These are phyloP conservation scores for Druon quercuslanigerum DNA, from an alignment of 1,140 invertebrate genomes.

Conservation along the genomic window DNA sequence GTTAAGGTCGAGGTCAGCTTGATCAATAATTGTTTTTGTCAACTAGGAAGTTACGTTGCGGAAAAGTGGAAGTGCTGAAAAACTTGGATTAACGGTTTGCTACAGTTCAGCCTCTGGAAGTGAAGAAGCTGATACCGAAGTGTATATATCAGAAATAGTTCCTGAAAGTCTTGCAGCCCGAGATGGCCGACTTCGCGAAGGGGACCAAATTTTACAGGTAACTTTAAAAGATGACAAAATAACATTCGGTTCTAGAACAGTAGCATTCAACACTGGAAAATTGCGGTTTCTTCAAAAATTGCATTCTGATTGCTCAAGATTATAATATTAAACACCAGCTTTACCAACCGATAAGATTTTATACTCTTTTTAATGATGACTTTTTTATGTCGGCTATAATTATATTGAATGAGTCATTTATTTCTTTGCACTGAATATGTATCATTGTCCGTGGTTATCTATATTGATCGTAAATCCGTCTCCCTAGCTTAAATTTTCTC, in stretches of 20 bases:
- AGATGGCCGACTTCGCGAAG: slow-evolving; percentile 82
- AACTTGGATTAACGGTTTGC: slow-evolving; percentile 83
- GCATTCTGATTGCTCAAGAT: too few relatives aligned
- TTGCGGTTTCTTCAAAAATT: too few relatives aligned
- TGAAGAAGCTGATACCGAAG: slow-evolving; percentile 74
- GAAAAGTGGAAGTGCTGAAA: slow-evolving; percentile 78
- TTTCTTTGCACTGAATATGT: too few relatives aligned
- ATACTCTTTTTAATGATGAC: too few relatives aligned
- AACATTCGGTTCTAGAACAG: too few relatives aligned
- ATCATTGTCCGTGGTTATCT: too few relatives aligned
- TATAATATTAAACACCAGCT: too few relatives aligned
- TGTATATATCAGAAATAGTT: slow-evolving; percentile 85
- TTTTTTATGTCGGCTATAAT: too few relatives aligned
- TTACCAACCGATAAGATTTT: too few relatives aligned
- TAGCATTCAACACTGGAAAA: not conserved
- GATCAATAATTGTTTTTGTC: slow-evolving; percentile 23
- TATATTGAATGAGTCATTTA: too few relatives aligned
- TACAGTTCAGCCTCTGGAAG: slow-evolving; percentile 79
- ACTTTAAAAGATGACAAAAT: slow-evolving; percentile 30
- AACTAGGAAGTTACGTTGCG: slow-evolving; percentile 82
- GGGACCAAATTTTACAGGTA: slow-evolving; percentile 85
- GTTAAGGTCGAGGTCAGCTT: slow-evolving; percentile 1
- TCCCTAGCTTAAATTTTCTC: too few relatives aligned
- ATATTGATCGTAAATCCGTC: too few relatives aligned
- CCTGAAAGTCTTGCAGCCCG: slow-evolving; percentile 81